Evolutionary conservation across 1,140 invertebrate species (phyloP).

Genomic region (Atta colombica): DNA sequence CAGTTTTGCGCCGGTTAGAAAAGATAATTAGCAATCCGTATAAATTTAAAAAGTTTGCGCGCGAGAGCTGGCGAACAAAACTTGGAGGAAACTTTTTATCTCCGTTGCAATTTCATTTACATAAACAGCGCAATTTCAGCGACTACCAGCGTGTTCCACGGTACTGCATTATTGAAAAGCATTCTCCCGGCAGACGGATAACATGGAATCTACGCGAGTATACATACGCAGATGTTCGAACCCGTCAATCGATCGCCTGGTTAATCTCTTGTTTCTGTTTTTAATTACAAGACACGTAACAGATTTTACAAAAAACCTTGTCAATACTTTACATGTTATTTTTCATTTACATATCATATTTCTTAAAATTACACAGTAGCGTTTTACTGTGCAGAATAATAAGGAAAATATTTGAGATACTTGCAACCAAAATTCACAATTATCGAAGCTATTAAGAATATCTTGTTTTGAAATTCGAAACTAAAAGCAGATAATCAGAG

Average conservation of each 20-base stretch:
- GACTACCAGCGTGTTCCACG: conserved; percentile 27
- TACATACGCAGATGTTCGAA: not conserved
- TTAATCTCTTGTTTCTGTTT: conserved; percentile 19
- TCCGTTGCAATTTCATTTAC: conserved; percentile 57
- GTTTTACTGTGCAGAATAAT: not conserved
- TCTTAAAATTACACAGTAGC: not conserved
- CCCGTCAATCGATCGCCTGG: conserved; percentile 24
- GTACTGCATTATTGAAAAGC: conserved; percentile 45
- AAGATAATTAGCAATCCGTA: conserved; percentile 55
- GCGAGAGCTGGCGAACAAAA: conserved; percentile 15
- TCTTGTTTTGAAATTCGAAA: conserved; percentile 16
- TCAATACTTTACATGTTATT: not conserved
- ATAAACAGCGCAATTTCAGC: conserved; percentile 52
- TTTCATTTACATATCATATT: not conserved
- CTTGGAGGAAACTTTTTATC: conserved; percentile 50
- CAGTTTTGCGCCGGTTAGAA: conserved; percentile 27
- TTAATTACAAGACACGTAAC: conserved; percentile 38
- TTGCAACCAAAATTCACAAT: conserved; percentile 26
- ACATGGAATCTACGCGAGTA: conserved; percentile 9
- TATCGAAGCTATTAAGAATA: not conserved
- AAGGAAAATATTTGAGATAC: conserved; percentile 1
- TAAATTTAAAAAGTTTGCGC: conserved; percentile 46
- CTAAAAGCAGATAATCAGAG: conserved; percentile 43
- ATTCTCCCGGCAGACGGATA: not conserved
- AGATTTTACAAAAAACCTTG: conserved; percentile 17